These are phyloP conservation scores for Ochotona princeps DNA, from an alignment of 2,113 vertebrate genomes.

Conservation along the genomic window DNA sequence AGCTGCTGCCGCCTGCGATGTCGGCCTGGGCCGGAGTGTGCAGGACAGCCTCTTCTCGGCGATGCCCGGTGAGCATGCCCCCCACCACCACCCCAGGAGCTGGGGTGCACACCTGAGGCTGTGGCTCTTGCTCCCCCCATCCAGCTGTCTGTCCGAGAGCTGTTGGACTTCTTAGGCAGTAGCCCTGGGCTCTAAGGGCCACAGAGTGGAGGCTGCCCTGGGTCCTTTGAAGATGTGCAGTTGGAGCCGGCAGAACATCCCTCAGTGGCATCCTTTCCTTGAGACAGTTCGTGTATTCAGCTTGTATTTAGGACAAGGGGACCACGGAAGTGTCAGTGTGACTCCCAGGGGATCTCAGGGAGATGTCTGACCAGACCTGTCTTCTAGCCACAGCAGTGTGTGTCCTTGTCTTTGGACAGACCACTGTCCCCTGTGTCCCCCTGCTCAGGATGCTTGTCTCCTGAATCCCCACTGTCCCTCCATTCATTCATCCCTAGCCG, in stretches of 20 bases:
- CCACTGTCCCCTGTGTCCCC: neutral
- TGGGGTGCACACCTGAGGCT: neutral
- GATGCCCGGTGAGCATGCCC: neutral
- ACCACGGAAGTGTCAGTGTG: neutral
- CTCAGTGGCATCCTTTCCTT: neutral
- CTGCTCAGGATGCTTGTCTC: neutral
- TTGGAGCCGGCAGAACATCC: neutral
- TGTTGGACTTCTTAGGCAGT: neutral
- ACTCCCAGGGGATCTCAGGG: neutral
- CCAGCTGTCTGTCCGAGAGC: no score
- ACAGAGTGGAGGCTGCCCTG: neutral
- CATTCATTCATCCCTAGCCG: neutral
- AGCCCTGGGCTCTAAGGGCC: neutral
- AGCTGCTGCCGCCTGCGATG: neutral
- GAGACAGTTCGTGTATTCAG: neutral
- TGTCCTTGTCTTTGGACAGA: neutral
- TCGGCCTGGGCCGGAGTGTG: neutral
- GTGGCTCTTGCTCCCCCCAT: neutral
- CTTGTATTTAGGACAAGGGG: neutral
- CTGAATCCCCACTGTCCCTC: no score
- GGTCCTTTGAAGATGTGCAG: neutral
- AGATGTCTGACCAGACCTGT: neutral
- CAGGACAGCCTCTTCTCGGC: neutral
- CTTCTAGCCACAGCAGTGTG: neutral
- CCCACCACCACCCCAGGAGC: rapidly evolving